Percentiles rank a stretch among this genome's conserved stretches.
Conservation (phyloP, 2,797 vertebrate species). For the Streptopelia turtur region DNA sequence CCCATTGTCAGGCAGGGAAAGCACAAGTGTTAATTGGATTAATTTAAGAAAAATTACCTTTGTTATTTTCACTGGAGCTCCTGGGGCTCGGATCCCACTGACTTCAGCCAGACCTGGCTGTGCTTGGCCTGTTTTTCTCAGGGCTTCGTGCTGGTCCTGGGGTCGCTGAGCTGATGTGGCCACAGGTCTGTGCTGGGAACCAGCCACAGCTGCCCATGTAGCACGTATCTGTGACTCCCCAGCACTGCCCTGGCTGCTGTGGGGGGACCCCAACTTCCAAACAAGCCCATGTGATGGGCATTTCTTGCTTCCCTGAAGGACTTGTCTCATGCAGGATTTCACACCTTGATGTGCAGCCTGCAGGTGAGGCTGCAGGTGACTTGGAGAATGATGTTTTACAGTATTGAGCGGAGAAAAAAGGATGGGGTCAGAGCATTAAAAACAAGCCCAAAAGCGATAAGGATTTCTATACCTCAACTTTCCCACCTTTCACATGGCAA, state of each 20-base stretch:
- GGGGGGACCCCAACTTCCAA: not conserved
- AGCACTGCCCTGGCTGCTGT: not conserved
- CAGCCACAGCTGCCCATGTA: not conserved
- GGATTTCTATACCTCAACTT: not conserved
- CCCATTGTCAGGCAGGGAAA: not conserved
- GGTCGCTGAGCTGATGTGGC: not conserved
- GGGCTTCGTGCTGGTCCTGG: not conserved
- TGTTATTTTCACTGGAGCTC: not conserved
- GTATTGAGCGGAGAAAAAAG: not conserved
- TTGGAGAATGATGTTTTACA: not conserved
- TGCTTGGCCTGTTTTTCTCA: rapidly evolving
- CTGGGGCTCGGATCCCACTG: not conserved
- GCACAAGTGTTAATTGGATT: not conserved
- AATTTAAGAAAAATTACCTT: not conserved
- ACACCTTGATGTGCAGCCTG: not conserved
- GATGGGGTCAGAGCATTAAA: not conserved
- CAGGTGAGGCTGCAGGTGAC: not conserved
- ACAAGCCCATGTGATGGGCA: not conserved
- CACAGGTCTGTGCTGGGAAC: not conserved
- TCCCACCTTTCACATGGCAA: not conserved
- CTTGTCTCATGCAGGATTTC: not conserved
- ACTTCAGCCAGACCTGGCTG: not conserved
- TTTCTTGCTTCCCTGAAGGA: not conserved
- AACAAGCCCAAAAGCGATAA: not conserved
- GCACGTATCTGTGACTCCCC: rapidly evolving